Conservation (phyloP, 2,113 vertebrate species). For the Ahaetulla prasina region DNA sequence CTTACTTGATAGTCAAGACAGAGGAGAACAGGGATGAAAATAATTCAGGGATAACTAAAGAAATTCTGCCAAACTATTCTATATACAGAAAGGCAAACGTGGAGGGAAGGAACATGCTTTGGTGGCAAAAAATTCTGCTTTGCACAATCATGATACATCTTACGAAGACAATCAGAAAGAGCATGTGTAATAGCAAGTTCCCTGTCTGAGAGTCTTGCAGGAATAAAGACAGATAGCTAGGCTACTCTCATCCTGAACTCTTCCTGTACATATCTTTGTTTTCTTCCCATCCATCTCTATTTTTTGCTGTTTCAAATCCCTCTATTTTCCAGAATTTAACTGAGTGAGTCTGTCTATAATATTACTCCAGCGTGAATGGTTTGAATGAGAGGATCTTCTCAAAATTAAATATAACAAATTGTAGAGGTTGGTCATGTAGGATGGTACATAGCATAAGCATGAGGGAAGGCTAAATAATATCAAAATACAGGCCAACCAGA, state of each 20-base stretch:
- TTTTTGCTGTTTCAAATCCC: not conserved
- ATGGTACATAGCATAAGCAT: not conserved
- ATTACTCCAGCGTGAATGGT: not conserved
- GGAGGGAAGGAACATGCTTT: not conserved
- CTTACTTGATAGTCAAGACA: not conserved
- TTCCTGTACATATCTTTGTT: not conserved
- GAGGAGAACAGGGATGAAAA: not conserved
- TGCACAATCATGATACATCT: not conserved
- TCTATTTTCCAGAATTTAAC: slow-evolving; percentile 6
- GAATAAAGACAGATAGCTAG: not conserved
- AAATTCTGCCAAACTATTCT: not conserved
- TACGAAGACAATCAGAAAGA: not conserved
- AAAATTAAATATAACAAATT: slow-evolving; percentile 20
- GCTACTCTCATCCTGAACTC: not conserved
- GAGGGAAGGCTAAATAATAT: not conserved
- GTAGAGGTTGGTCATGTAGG: not conserved
- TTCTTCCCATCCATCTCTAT: not conserved
- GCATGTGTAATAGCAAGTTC: not conserved
- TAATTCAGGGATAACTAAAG: not conserved
- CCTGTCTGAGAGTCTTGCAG: not conserved
- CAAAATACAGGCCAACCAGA: not conserved
- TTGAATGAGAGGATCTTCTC: not conserved
- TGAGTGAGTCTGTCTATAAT: not conserved
- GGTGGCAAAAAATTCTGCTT: not conserved
- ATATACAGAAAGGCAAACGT: not conserved